Base-by-base conservation (phyloP, 2,113 vertebrate species). In the Paramormyrops kingsleyae region DNA sequence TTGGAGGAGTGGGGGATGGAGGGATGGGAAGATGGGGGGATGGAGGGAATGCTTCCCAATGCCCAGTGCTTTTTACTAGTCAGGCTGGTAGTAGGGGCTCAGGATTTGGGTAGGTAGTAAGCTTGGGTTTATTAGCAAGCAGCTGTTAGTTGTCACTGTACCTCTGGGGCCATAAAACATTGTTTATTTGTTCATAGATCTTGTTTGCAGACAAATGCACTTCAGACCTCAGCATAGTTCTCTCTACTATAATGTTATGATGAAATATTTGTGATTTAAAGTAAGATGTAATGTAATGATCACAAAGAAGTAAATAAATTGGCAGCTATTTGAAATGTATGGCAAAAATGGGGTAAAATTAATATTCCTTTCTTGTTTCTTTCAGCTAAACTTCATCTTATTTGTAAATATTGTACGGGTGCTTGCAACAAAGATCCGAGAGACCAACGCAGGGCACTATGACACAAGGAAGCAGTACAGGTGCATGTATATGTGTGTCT, bases 371-470 rank as follows among this genome's bases (percentile, higher is more conserved):
- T 59, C 46, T 90, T 90, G 93, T 85, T 95, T 94, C 89, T 96
- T 96, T 50, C 95, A 98, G 97, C 93, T 98, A 88, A 98, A 98
- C 95, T 98, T 98, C 89, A 90, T 98, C 92, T 90, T 98, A 90
- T 98, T 98, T 93, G 95, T 98, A 93, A 98, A 98, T 92, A 98
- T 97, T 0, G 96, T 98, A 6, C 95, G 97, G 91, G 96, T 98
- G 88, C 92, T 98, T 91, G 97, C 97, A 87, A 98, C 97, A 4
- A 98, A 98, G 93, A 97, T 98, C 62, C 95, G 97, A 92, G 97
- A 98, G 92, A 98, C 97, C 7, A 97, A 97, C 88, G 97, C 96
- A 0, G 96, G 97, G 24, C 94, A 97, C 49, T 97, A 97, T 39
- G 97, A 98, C 92, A 97, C 96, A 49, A 96, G 96, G 91, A 97